Conservation (phyloP, 35 echinoderm and acorn worm species). For the Strongylocentrotus purpuratus region DNA sequence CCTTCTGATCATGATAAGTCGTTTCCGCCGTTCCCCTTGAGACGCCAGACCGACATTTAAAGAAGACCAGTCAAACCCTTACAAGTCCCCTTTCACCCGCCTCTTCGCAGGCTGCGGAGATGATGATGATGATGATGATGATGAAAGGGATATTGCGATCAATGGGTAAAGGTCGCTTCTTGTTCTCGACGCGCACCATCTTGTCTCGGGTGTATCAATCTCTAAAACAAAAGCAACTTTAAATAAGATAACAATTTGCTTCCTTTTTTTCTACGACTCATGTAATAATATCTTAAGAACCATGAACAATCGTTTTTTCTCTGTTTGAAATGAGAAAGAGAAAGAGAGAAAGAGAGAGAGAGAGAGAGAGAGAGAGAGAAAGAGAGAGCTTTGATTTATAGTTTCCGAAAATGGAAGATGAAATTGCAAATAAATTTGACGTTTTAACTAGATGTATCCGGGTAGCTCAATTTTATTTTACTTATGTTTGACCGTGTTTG, state of each 20-base stretch:
- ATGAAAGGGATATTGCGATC: background rate
- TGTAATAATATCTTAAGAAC: background rate
- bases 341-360: no score
- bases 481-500: background rate
- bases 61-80: background rate
- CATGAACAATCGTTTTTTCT: background rate
- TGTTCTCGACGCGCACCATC: background rate
- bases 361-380: no score
- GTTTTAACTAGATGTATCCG: background rate
- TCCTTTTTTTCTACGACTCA: background rate
- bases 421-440: constrained; percentile 13
- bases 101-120: background rate
- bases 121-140: no score
- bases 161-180: background rate
- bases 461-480: background rate
- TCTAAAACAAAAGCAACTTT: background rate
- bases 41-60: background rate
- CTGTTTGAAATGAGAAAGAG: background rate
- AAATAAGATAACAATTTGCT: constrained; percentile 4
- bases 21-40: background rate
- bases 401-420: constrained; percentile 16
- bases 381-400: background rate
- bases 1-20: constrained; percentile 11
- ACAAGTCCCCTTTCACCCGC: background rate
- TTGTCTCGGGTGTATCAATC: background rate